A percentile compares a stretch with the other conserved stretches of the same genome.
phyloP scores from a whole-genome alignment of 64 coral and sea anemone species.

The Anthopleura sola region DNA sequence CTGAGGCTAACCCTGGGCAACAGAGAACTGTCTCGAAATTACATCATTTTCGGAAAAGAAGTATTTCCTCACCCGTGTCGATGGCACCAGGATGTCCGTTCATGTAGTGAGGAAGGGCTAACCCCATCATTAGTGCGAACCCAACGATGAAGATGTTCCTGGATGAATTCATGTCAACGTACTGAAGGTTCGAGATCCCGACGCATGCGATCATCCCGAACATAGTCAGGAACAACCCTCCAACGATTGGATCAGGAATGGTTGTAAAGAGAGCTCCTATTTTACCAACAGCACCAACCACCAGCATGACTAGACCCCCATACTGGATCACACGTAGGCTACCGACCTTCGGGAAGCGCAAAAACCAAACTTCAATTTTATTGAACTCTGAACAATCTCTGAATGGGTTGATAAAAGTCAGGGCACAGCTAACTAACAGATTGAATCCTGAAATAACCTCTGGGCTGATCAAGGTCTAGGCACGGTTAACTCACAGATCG shows the following conservation, averaged over 20 bases:
- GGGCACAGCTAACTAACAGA: too few species aligned
- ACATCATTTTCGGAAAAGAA: too few species aligned
- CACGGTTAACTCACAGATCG: too few species aligned
- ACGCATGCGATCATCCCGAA: conserved; percentile 51
- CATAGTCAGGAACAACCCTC: conserved; percentile 38
- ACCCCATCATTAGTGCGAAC: conserved; percentile 29
- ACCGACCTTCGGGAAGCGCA: conserved; percentile 22
- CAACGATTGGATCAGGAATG: conserved; percentile 55
- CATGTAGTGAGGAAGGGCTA: conserved; percentile 36
- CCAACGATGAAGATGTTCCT: conserved; percentile 55
- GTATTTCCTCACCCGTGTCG: conserved; percentile 23
- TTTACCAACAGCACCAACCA: conserved; percentile 27
- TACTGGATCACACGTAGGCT: conserved; percentile 46
- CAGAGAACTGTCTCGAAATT: too few species aligned
- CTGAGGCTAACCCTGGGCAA: too few species aligned
- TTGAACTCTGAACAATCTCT: neutral
- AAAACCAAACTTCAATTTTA: too few species aligned
- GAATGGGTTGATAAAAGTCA: neutral
- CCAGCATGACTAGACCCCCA: conserved; percentile 26
- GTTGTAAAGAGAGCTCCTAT: conserved; percentile 48
- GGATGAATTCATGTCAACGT: conserved; percentile 46
- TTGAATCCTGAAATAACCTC: too few species aligned
- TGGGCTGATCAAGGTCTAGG: too few species aligned
- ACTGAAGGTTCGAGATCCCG: conserved; percentile 58
- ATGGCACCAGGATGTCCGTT: conserved; percentile 12